Evolutionary conservation across 64 coral and sea anemone genomes (phyloP).

Genomic region (Platygyra sinensis): DNA sequence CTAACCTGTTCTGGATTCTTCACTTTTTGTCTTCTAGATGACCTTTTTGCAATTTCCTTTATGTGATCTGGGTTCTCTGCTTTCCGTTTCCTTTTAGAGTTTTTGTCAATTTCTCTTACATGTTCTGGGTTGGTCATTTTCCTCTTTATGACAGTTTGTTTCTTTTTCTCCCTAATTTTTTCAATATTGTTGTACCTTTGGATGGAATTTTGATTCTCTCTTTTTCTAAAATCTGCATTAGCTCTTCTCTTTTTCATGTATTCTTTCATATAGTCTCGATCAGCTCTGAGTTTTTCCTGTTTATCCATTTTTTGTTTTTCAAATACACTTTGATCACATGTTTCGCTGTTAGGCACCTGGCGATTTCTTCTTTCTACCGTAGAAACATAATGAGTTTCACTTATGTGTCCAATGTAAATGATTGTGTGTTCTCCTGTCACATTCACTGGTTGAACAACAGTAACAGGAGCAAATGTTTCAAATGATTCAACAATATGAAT

Average conservation of each 20-base stretch:
- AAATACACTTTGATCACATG: neutral
- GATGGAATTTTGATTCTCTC: too few species aligned
- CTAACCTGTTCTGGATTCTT: too few species aligned
- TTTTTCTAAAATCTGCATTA: slow-evolving; percentile 20
- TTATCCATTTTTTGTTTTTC: too few species aligned
- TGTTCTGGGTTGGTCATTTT: too few species aligned
- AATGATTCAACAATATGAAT: neutral
- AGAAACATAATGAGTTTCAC: slow-evolving; percentile 51
- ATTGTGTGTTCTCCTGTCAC: neutral
- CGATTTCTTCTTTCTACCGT: slow-evolving; percentile 2
- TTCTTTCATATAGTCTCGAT: slow-evolving; percentile 16
- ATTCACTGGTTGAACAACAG: slow-evolving; percentile 35
- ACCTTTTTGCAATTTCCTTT: too few species aligned
- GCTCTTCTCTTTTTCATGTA: slow-evolving; percentile 44
- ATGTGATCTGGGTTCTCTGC: too few species aligned
- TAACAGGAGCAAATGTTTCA: slow-evolving; percentile 37
- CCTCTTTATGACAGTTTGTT: too few species aligned
- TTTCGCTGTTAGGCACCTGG: neutral
- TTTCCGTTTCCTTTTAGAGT: too few species aligned
- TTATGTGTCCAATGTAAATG: slow-evolving; percentile 43
- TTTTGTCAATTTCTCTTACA: too few species aligned
- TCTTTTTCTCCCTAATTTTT: neutral
- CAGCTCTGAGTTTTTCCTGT: too few species aligned
- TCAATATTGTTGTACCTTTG: neutral
- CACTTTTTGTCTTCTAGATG: too few species aligned